Percentiles rank a stretch among this genome's conserved stretches.
Conservation (phyloP, 2,888 invertebrate genomes). For the Disparrhopalites patrizii region DNA sequence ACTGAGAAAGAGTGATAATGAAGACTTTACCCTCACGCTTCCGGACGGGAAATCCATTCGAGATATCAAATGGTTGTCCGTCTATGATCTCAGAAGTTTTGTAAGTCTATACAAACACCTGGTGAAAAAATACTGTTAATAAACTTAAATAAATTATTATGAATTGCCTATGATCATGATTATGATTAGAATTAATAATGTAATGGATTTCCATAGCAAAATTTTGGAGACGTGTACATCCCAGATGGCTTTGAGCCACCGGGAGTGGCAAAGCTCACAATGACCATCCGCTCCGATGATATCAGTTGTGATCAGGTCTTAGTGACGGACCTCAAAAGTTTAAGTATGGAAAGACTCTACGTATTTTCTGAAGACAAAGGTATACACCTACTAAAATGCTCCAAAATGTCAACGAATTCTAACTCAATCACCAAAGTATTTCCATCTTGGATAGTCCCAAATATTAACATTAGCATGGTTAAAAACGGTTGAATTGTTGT, state of each 20-base stretch:
- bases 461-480: too few relatives aligned
- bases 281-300: slow-evolving; percentile 62
- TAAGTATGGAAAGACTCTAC: slow-evolving; percentile 67
- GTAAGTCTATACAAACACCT: slow-evolving; percentile 49
- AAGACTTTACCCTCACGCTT: slow-evolving; percentile 72
- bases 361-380: slow-evolving; percentile 38
- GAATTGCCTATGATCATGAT: not conserved
- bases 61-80: slow-evolving; percentile 82
- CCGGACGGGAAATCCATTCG: slow-evolving; percentile 82
- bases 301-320: slow-evolving; percentile 68
- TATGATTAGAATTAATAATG: not conserved
- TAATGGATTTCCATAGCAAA: slow-evolving; percentile 57
- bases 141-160: not conserved
- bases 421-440: too few relatives aligned
- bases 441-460: too few relatives aligned
- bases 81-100: slow-evolving; percentile 80
- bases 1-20: slow-evolving; percentile 77
- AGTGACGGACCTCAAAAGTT: slow-evolving; percentile 74
- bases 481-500: too few relatives aligned
- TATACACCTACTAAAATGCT: not conserved
- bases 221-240: slow-evolving; percentile 83
- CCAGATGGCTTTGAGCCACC: slow-evolving; percentile 89
- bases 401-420: too few relatives aligned
- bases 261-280: slow-evolving; percentile 61
- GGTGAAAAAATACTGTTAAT: not conserved